A percentile compares a stretch with the other conserved stretches of the same genome.
Conservation (phyloP, 2,797 vertebrate species). For the Pangasius djambal region DNA sequence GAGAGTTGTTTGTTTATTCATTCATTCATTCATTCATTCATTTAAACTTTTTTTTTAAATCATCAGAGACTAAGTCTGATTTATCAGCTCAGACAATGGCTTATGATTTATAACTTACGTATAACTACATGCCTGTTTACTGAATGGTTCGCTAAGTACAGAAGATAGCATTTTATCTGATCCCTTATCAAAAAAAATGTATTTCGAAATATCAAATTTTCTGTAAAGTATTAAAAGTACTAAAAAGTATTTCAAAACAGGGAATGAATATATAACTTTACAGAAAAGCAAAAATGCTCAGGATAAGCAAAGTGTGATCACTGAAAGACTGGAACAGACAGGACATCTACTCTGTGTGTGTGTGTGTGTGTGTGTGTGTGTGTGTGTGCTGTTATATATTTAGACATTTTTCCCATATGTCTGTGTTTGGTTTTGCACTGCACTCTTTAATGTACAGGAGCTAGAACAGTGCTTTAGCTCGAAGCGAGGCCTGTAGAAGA, state of each 20-base stretch:
- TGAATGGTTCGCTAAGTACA: not conserved
- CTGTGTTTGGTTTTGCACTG: not conserved
- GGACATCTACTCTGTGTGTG: not conserved
- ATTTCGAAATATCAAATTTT: not conserved
- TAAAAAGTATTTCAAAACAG: too few relatives aligned
- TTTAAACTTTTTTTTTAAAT: too few relatives aligned
- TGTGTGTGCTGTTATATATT: not conserved
- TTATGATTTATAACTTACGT: not conserved
- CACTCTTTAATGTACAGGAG: not conserved
- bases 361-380: constrained; percentile 23
- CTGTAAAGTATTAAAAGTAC: too few relatives aligned
- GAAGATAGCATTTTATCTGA: not conserved
- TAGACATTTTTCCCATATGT: not conserved
- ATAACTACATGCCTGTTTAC: not conserved
- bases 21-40: not conserved
- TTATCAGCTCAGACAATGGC: not conserved
- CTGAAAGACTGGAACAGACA: not conserved
- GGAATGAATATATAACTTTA: not conserved
- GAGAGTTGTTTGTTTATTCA: not conserved
- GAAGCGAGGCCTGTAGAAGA: not conserved
- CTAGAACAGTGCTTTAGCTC: not conserved
- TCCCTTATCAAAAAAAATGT: not conserved
- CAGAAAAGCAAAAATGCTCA: not conserved
- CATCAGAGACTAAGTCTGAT: too few relatives aligned
- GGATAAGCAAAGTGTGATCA: not conserved